These are phyloP conservation scores for Aphidius gifuensis DNA, from an alignment of 1,140 invertebrate genomes.

Conservation along the genomic window DNA sequence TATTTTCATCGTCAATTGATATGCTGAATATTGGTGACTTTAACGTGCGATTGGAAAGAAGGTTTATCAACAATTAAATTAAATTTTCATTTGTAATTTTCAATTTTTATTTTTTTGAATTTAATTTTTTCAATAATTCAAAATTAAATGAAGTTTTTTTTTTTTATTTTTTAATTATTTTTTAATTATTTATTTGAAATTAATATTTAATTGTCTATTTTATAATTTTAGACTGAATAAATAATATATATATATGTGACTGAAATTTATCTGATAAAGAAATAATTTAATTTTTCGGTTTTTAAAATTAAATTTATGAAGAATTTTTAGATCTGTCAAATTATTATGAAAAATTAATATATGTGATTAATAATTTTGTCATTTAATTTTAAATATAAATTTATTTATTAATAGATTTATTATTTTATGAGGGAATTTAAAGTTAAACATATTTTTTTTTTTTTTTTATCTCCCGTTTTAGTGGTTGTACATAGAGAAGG, in stretches of 20 bases:
- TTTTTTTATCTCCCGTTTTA: background rate
- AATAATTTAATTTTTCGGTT: no score
- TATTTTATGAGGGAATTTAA: background rate
- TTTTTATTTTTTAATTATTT: background rate
- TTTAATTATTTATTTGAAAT: background rate
- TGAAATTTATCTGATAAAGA: no score
- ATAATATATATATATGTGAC: no score
- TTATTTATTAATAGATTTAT: background rate
- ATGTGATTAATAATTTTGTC: no score
- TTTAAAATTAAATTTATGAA: no score
- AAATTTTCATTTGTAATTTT: background rate
- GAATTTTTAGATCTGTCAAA: no score
- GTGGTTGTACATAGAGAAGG: constrained; percentile 1
- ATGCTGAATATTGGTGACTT: constrained; percentile 54
- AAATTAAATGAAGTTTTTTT: background rate
- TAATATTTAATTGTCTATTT: no score
- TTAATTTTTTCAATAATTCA: background rate
- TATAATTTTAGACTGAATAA: no score
- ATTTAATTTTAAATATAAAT: background rate
- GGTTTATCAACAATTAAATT: constrained; percentile 27
- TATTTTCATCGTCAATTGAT: constrained; percentile 11
- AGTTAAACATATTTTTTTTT: background rate
- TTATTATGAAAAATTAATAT: no score
- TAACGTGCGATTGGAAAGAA: constrained; percentile 55
- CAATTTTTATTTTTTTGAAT: background rate